A percentile compares a stretch with the other conserved stretches of the same genome.
phyloP scores from a whole-genome alignment of 2,113 vertebrate species.

The Gambusia holbrooki region DNA sequence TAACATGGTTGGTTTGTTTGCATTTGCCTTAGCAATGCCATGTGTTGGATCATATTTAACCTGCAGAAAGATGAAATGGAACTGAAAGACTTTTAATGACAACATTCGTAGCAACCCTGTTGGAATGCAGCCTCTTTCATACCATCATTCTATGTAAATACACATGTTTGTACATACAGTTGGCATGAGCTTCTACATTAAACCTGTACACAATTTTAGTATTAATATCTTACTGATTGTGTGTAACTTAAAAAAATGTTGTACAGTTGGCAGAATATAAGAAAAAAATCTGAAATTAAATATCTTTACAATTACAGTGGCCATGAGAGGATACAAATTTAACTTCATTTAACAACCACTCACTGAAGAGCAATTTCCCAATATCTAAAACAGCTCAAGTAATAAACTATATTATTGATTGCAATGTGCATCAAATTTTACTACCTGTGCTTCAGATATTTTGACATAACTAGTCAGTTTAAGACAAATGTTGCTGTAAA shows the following conservation, averaged over 20 bases:
- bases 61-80: not conserved
- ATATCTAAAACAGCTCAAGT: not conserved
- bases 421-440: not conserved
- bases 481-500: too few relatives aligned
- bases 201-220: not conserved
- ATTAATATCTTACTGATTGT: not conserved
- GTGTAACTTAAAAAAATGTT: not conserved
- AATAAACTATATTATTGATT: not conserved
- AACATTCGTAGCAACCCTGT: constrained; percentile 31
- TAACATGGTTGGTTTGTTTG: not conserved
- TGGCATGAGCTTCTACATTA: not conserved
- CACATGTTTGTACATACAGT: constrained; percentile 12
- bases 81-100: constrained; percentile 1
- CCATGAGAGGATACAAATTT: not conserved
- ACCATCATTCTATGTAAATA: constrained; percentile 38
- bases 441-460: not conserved
- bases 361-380: not conserved
- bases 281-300: not conserved
- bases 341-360: not conserved
- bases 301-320: not conserved
- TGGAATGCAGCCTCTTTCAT: constrained; percentile 69
- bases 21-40: not conserved
- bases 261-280: not conserved
- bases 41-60: not conserved
- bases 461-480: not conserved